Conservation (phyloP, 2,797 vertebrate genomes). For the Loriculus beryllinus region DNA sequence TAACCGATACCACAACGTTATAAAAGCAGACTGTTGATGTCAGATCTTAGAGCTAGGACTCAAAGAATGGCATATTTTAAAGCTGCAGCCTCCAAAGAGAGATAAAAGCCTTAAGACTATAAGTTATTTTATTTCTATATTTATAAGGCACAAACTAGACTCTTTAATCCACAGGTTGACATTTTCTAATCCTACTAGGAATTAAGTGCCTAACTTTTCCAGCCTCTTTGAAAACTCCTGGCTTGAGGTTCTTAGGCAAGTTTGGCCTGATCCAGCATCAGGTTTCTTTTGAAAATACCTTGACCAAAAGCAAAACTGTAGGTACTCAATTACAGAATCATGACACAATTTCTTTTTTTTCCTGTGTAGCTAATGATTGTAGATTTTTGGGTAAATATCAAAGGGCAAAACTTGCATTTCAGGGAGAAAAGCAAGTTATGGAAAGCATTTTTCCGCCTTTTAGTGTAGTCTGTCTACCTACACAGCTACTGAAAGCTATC, state of each 20-base stretch:
- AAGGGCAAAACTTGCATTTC: background rate
- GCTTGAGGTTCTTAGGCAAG: background rate
- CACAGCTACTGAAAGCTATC: background rate
- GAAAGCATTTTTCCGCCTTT: background rate
- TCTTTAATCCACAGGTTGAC: constrained; percentile 19
- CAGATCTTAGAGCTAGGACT: background rate
- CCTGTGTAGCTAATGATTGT: background rate
- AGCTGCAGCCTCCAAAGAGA: background rate
- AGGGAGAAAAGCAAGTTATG: background rate
- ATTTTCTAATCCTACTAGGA: constrained; percentile 16
- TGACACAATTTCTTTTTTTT: background rate
- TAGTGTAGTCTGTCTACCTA: background rate
- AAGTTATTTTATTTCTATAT: constrained; percentile 18
- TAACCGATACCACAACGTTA: background rate
- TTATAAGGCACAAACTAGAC: background rate
- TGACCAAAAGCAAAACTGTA: background rate
- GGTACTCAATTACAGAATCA: background rate
- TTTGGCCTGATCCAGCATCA: background rate
- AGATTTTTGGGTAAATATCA: background rate
- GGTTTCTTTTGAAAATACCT: background rate
- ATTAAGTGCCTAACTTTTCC: background rate
- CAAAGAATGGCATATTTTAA: constrained; percentile 21
- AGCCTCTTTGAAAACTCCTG: background rate
- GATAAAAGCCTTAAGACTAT: background rate
- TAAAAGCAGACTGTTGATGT: constrained; percentile 9